Evolutionary conservation across 1,140 invertebrate species (phyloP), one percentile per base, ranked within the genome.

Genomic region (Pachypeltis micranthus): DNA sequence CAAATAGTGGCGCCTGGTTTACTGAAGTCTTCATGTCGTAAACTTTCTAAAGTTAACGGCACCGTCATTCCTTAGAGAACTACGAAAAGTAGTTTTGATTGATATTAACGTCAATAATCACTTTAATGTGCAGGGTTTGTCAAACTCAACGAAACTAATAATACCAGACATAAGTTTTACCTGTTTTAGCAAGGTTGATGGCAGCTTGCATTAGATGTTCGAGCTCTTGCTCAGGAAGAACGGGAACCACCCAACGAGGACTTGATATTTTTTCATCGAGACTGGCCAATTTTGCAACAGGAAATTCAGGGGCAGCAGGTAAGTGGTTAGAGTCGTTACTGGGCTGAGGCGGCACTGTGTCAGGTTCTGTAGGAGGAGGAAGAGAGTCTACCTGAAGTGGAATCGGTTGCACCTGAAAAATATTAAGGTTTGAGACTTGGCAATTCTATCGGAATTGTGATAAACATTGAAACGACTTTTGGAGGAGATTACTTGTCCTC

Each of bases 241-340:
- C 94, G 44, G 94, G 95, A 23, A 98, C 93, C 59, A 98, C 91
- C 95, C 95, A 98, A 70, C 93, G 81, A 65, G 93, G 86, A 78
- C 85, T 88, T 64, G 87, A 88, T 73, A 98, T 95, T 83, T 97
- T 97, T 75, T 96, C 93, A 79, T 95, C 93, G 68, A 97, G 78
- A 66, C 85, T 83, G 62, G 85, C 84, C 70, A 97, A 78, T 76
- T 95, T 92, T 56, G 83, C 81, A 70, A 86, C 79, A 63, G 93
- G 93, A 81, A 97, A 98, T 62, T 86, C 67, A 27, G 67, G 65
- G 24, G 66, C 66, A 27, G 59, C 61, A 39, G 62, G 64, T 1
- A 58, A 47, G 58, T 63, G 65, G 44, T 66, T 66, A 12, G 55
- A 29, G n/a, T 66, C 63, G 3, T 29, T 65, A 34, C 65, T 64